phyloP scores from a whole-genome alignment of 2,888 invertebrate species.

The Penaeus monodon region DNA sequence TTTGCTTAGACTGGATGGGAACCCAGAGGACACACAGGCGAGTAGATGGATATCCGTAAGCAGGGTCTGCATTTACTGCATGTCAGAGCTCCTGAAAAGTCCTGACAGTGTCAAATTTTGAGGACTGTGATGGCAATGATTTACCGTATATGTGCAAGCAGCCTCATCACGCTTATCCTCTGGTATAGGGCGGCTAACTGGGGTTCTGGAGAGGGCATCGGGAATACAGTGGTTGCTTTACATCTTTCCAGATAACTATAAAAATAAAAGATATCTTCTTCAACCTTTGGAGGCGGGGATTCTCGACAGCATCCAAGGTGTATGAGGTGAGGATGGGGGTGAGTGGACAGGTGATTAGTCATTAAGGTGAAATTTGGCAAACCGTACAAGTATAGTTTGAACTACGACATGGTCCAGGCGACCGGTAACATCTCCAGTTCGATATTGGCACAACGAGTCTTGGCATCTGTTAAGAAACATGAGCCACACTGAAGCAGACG shows the following conservation, averaged over 20 bases:
- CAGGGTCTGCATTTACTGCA: neutral
- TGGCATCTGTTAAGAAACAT: conserved; percentile 1
- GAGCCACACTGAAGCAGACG: no score
- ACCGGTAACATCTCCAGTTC: conserved; percentile 11
- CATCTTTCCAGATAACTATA: neutral
- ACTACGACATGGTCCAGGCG: no score
- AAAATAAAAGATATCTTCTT: neutral
- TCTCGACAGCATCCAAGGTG: no score
- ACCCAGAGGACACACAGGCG: neutral
- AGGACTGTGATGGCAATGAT: neutral
- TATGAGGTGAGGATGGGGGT: no score
- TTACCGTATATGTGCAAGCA: no score
- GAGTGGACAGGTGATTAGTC: no score
- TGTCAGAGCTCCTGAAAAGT: neutral
- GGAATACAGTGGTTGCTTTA: neutral
- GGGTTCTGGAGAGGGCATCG: neutral
- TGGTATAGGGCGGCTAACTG: neutral
- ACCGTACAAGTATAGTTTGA: no score
- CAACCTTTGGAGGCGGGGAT: no score
- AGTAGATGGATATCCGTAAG: neutral
- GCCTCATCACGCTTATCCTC: neutral
- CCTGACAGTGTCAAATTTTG: neutral
- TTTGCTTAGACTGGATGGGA: neutral
- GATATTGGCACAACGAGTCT: neutral
- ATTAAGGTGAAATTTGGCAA: neutral